These are phyloP conservation scores for Mactromeris polynyma DNA, from an alignment of 2,888 invertebrate genomes.

Conservation along the genomic window DNA sequence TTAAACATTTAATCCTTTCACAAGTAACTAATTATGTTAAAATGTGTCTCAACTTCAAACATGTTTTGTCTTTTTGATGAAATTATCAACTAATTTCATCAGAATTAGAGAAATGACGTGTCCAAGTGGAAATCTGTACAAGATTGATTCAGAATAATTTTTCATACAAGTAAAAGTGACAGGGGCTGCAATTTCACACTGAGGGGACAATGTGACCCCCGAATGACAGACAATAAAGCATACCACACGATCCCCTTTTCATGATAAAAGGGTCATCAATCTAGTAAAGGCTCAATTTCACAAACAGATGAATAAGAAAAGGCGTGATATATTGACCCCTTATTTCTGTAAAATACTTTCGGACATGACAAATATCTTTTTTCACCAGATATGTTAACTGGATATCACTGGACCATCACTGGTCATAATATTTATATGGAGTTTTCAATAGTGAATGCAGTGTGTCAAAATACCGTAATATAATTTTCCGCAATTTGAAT, in stretches of 20 bases:
- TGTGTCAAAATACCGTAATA: neutral
- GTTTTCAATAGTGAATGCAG: neutral
- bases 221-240: conserved; percentile 2
- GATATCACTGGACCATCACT: neutral
- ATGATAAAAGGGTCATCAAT: conserved; percentile 17
- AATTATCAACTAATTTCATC: conserved; percentile 17
- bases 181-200: conserved; percentile 42
- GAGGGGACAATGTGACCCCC: conserved; percentile 49
- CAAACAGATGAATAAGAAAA: neutral
- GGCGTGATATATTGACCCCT: conserved; percentile 8
- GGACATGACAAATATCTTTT: neutral
- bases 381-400: neutral
- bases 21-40: conserved; percentile 8
- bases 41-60: conserved; percentile 19
- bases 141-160: conserved; percentile 46
- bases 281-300: conserved; percentile 16
- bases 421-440: neutral
- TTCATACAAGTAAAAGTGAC: conserved; percentile 54
- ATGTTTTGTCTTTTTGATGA: conserved; percentile 8
- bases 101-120: neutral
- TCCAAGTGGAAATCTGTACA: neutral
- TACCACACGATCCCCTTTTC: conserved; percentile 4
- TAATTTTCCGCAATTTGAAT: neutral
- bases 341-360: neutral
- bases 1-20: neutral